Evolutionary conservation across 2,113 vertebrate genomes (phyloP).

Genomic region (Geococcyx californianus): DNA sequence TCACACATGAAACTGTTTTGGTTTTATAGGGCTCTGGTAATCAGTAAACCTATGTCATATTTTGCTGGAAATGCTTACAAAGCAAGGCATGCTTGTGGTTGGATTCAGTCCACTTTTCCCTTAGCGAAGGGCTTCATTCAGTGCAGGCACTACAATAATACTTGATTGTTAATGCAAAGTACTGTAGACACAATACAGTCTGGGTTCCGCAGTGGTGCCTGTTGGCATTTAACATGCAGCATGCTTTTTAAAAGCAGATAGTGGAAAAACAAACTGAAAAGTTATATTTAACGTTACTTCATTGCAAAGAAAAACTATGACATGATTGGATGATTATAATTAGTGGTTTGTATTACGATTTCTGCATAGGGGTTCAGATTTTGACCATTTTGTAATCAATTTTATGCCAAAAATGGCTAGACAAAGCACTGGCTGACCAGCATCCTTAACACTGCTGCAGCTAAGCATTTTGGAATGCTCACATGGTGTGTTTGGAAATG

Average conservation of each 20-base stretch:
- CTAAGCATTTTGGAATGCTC: slow-evolving; percentile 52
- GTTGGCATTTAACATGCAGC: slow-evolving; percentile 32
- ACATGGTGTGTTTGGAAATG: slow-evolving; percentile 30
- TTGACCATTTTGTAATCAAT: background rate
- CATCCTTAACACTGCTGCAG: slow-evolving; percentile 19
- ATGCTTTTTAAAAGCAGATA: slow-evolving; percentile 7
- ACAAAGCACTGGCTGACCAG: slow-evolving; percentile 15
- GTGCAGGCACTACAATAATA: slow-evolving; percentile 49
- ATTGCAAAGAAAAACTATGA: background rate
- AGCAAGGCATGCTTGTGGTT: slow-evolving; percentile 32
- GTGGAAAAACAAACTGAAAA: background rate
- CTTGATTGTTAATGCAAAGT: slow-evolving; percentile 59
- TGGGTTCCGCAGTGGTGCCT: slow-evolving; percentile 46
- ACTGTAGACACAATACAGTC: slow-evolving; percentile 70
- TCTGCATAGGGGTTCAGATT: background rate
- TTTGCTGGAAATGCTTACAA: slow-evolving; percentile 53
- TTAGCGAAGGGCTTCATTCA: slow-evolving; percentile 58
- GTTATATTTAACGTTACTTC: background rate
- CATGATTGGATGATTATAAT: background rate
- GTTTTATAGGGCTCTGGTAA: slow-evolving; percentile 1
- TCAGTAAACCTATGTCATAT: background rate
- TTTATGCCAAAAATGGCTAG: background rate
- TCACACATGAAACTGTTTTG: background rate
- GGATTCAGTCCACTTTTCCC: slow-evolving; percentile 35
- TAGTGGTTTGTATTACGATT: background rate